These are phyloP conservation scores for Turritopsis dohrnii DNA, from an alignment of 30 jellyfish, hydroid and myxozoan species.

Conservation along the genomic window DNA sequence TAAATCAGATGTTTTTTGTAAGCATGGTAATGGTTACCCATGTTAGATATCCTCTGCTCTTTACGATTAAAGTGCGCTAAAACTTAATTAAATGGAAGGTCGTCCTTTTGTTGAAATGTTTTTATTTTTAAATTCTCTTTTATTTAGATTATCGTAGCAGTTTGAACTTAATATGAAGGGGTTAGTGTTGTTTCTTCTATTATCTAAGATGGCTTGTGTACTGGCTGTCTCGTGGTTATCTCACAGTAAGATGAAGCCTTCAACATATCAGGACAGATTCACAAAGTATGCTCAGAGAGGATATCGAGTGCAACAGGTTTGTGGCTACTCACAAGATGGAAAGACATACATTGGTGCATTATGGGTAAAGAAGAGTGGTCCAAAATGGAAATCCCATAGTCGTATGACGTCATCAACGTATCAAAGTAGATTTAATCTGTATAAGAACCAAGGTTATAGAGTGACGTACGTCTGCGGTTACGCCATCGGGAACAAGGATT, in stretches of 20 bases:
- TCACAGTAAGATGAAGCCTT: neutral
- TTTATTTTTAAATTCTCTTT: neutral
- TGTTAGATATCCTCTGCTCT: too few species aligned
- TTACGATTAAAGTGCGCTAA: too few species aligned
- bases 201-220: neutral
- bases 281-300: neutral
- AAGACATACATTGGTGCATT: neutral
- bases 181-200: neutral
- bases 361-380: constrained; percentile 3
- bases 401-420: neutral
- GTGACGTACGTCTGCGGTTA: neutral
- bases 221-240: neutral
- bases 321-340: constrained; percentile 8
- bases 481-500: neutral
- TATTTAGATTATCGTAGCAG: neutral
- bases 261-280: neutral
- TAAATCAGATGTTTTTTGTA: too few species aligned
- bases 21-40: too few species aligned
- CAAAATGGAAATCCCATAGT: neutral
- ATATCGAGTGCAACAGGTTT: neutral
- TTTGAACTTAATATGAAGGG: neutral
- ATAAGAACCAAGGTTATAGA: neutral
- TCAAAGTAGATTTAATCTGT: neutral
- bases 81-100: too few species aligned
- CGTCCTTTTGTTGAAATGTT: neutral